Conservation (phyloP, 64 coral and sea anemone genomes). For the Montipora cactus region DNA sequence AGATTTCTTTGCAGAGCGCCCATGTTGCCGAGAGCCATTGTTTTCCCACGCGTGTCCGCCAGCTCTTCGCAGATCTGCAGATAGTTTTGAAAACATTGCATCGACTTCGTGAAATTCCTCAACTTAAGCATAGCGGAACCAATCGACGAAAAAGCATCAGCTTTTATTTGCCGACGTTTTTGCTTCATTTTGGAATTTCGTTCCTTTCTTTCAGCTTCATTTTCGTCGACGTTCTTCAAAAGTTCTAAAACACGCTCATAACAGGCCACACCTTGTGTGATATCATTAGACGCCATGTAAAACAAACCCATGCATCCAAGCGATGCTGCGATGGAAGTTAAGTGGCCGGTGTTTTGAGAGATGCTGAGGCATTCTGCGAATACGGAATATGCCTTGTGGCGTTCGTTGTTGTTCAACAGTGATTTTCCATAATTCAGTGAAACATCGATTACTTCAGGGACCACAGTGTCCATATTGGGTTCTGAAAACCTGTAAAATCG, state of each 20-base stretch:
- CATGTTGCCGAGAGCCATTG: neutral
- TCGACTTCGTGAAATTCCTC: neutral
- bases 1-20: slow-evolving; percentile 12
- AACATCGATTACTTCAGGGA: neutral
- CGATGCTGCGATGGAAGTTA: neutral
- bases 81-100: slow-evolving; percentile 3
- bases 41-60: neutral
- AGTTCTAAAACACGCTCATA: neutral
- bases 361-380: slow-evolving; percentile 27
- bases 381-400: neutral
- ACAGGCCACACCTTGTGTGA: neutral
- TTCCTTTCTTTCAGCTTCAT: neutral
- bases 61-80: slow-evolving; percentile 7
- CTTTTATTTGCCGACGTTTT: slow-evolving; percentile 6
- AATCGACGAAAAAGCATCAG: neutral
- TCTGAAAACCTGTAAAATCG: no score
- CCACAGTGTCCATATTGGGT: slow-evolving; percentile 3
- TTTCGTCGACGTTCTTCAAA: neutral
- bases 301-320: slow-evolving; percentile 11
- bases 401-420: neutral
- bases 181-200: neutral
- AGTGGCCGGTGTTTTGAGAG: neutral
- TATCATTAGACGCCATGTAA: neutral
- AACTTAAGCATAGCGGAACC: neutral
- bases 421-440: slow-evolving; percentile 8